Evolutionary conservation across 2,888 invertebrate species (phyloP), one percentile per base, ranked within the genome.

Genomic region (Heliconius aoede): DNA sequence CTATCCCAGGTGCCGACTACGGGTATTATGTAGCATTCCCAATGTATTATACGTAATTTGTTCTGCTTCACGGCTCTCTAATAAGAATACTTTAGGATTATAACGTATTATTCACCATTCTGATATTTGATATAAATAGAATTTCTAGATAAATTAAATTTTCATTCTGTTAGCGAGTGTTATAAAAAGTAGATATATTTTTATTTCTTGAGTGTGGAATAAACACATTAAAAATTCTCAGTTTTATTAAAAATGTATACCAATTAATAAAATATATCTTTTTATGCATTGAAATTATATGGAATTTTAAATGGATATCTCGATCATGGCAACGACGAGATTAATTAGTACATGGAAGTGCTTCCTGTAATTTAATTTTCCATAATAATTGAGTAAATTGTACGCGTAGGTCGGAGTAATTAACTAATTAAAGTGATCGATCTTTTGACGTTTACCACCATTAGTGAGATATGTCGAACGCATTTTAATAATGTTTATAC

Each of bases 41-140:
- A 76, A 72, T 80, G 72, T 74, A n/a, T n/a, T n/a, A n/a, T n/a
- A 76, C 51, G 74, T 58, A 76, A 78, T 78, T 79, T 79, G 72
- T 78, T 76, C 71, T 40, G 69, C 72, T 75, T 71, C 32, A 28
- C 55, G 58, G 61, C 36, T 61, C 30, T 62, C 51, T 69, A 74
- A 67, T 51, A 74, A 40, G 26, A 67, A 24, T 74, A 68, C 55
- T 55, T 64, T 72, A 21, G 55, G 18, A 60, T 71, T 73, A 78
- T 71, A 32, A 74, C 72, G 46, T 60, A 30, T 26, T 72, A n/a
- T 75, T 72, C 58, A 51, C 24, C 51, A 32, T 18, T 40, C 9
- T 15, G 36, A 15, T 65, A 32, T 64, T 24, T 15, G 5, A 46
- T 18, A 18, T 46, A 18, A 46, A 15, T 46, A 46, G 7, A 46